Conservation (phyloP, 2,113 vertebrate genomes). For the Seriola dumerili region DNA sequence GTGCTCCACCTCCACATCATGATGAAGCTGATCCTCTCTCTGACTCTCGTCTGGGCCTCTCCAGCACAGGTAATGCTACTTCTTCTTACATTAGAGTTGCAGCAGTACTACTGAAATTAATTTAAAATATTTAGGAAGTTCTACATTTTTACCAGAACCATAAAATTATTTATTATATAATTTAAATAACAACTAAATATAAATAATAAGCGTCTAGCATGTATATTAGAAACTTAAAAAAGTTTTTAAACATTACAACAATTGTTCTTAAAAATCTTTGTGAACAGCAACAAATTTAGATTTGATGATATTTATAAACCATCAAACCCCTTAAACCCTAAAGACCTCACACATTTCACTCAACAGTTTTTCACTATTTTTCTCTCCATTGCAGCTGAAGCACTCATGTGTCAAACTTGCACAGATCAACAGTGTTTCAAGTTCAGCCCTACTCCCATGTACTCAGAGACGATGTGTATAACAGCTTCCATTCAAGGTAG, state of each 20-base stretch:
- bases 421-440: not conserved
- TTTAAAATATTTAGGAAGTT: too few species aligned
- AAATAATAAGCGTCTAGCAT: too few species aligned
- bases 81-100: not conserved
- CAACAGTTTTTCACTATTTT: not conserved
- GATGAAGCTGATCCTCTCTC: conserved; percentile 35
- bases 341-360: too few species aligned
- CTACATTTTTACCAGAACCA: too few species aligned
- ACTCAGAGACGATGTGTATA: not conserved
- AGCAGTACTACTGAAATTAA: too few species aligned
- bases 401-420: conserved; percentile 29
- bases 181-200: too few species aligned
- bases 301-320: not conserved
- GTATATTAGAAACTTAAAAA: too few species aligned
- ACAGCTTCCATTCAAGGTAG: conserved; percentile 21
- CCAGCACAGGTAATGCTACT: conserved; percentile 7
- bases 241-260: too few species aligned
- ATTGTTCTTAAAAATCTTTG: too few species aligned
- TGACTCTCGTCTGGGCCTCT: conserved; percentile 30
- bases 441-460: accelerated
- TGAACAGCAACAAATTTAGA: too few species aligned
- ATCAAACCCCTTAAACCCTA: too few species aligned
- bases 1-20: conserved; percentile 1
- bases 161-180: too few species aligned
- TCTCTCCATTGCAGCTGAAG: conserved; percentile 12